Evolutionary conservation across 64 coral and sea anemone genomes (phyloP).

Genomic region (Trachythela sp.): DNA sequence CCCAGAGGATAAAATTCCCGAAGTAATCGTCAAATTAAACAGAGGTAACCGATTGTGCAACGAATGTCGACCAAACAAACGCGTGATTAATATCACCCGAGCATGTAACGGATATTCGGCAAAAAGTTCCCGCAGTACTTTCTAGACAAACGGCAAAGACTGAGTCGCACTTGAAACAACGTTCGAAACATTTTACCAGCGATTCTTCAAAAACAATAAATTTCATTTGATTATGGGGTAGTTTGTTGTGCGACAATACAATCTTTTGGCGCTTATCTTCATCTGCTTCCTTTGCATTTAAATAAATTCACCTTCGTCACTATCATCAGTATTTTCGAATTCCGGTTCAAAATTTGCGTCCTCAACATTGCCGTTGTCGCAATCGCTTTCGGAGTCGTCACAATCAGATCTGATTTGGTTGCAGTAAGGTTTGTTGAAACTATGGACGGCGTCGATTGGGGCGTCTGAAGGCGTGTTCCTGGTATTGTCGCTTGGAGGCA

Average conservation of each 20-base stretch:
- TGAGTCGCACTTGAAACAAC: constrained; percentile 17
- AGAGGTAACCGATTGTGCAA: background rate
- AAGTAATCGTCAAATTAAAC: background rate
- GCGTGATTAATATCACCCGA: background rate
- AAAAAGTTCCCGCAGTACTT: background rate
- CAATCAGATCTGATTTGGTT: background rate
- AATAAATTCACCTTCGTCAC: background rate
- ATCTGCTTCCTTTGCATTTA: background rate
- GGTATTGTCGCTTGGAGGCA: background rate
- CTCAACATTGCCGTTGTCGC: background rate
- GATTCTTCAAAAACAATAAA: constrained; percentile 13
- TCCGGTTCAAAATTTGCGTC: background rate
- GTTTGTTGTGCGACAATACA: background rate
- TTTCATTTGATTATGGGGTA: background rate
- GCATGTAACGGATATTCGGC: background rate
- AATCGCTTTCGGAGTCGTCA: background rate
- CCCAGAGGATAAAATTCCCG: background rate
- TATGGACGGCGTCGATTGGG: background rate
- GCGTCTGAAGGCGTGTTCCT: background rate
- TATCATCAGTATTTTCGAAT: background rate
- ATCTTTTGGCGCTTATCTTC: background rate
- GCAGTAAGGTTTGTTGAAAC: background rate
- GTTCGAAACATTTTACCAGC: background rate
- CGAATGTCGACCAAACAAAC: background rate
- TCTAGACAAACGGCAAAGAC: background rate